phyloP scores from a whole-genome alignment of 2,113 vertebrate species.

The Mastomys coucha region DNA sequence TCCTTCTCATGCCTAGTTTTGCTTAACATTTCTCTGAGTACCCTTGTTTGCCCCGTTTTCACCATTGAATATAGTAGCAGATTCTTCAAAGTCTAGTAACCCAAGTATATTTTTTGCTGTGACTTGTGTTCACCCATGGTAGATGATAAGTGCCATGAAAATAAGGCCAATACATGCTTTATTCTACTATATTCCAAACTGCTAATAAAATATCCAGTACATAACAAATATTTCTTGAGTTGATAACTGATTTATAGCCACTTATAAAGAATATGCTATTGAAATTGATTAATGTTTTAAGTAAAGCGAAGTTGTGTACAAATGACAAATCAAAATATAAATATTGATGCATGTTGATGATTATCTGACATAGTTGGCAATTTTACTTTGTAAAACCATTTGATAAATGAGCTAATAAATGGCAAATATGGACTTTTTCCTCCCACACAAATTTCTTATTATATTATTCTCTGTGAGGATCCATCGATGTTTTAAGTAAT shows the following conservation, averaged over 20 bases:
- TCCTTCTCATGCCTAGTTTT: neutral
- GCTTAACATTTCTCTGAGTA: neutral
- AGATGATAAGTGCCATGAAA: neutral
- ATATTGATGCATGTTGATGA: conserved; percentile 79
- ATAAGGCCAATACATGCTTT: neutral
- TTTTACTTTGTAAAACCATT: neutral
- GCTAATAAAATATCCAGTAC: neutral
- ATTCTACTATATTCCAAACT: neutral
- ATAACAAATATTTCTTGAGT: neutral
- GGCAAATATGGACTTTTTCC: conserved; percentile 67
- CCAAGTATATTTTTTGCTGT: neutral
- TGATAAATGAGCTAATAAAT: conserved; percentile 80
- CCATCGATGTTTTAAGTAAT: conserved; percentile 70
- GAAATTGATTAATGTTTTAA: neutral
- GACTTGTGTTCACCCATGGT: neutral
- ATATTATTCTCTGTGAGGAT: conserved; percentile 80
- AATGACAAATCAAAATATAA: conserved; percentile 74
- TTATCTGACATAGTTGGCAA: conserved; percentile 74
- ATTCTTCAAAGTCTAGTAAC: neutral
- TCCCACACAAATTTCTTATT: conserved; percentile 74
- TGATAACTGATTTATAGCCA: conserved; percentile 10
- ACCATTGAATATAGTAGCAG: neutral
- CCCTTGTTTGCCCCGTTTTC: neutral
- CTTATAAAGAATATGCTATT: neutral
- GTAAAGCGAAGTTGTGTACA: conserved; percentile 67